Base-by-base conservation (phyloP, 2,113 vertebrate genomes). In the Rousettus leschenaultii region DNA sequence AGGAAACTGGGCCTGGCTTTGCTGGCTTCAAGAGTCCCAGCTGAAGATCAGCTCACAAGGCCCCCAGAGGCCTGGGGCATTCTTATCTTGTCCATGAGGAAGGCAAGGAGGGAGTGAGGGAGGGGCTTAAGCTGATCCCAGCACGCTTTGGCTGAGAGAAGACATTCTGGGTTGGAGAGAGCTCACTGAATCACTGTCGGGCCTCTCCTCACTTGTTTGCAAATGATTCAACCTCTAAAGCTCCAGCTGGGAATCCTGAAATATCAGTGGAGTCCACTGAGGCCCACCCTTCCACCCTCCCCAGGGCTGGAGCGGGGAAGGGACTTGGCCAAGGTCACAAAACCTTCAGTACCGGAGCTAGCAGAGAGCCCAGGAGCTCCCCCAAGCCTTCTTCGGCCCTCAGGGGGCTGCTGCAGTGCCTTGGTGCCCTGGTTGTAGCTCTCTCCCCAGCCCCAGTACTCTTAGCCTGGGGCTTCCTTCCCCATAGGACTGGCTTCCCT, bases 301-400 rank as follows among this genome's bases (percentile, higher is more conserved):
- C 40, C 10, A 22, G 85, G 38, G 82, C 80, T 53, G 22, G 73
- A 96, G 78, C 19, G 55, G 65, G 65, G 26, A 96, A 97, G 65
- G 65, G 94, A 95, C 97, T 92, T 55, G 77, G 80, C 85, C 94
- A 98, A 96, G 95, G 92, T 96, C 94, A 96, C 87, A 55, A 93
- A 95, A 71, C 74, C 87, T 88, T 75, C 24, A 24, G 79, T 71
- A 45, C 40, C 30, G 30, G 78, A 79, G 78, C 68, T 74, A 63
- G 84, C 80, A 53, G 38, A 14, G 77, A 26, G 73, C 13, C 15
- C 33, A 4, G 14, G 51, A 30, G 51, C 73, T 82, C 33, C 78
- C 8, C 40, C 2, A 28, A 68, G 53, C 71, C 61, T 65, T 57
- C 73, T 15, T 55, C 45, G 66, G 19, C 83, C 35, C 63, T 57